Evolutionary conservation across 1,140 invertebrate species (phyloP).

Genomic region (Lordiphosa clarofinis): DNA sequence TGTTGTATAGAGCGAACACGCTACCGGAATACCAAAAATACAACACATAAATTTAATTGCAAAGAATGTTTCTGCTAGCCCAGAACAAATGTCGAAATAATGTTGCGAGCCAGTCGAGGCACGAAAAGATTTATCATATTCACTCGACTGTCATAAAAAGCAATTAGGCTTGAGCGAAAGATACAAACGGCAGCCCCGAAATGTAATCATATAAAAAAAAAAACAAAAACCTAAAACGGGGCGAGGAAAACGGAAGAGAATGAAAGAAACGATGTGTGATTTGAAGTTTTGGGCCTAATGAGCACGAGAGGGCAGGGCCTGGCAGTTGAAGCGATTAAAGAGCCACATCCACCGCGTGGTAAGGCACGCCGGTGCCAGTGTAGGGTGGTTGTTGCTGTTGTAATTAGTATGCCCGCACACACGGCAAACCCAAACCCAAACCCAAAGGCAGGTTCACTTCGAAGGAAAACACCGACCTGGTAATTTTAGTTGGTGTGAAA

Average conservation of each 20-base stretch:
- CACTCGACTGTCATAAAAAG: constrained; percentile 76
- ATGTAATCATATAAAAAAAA: constrained; percentile 55
- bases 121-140: constrained; percentile 73
- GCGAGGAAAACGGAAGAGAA: constrained; percentile 29
- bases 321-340: constrained; percentile 62
- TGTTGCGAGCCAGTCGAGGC: constrained; percentile 43
- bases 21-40: constrained; percentile 46
- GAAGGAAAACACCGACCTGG: constrained; percentile 16
- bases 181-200: constrained; percentile 49
- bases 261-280: constrained; percentile 59
- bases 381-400: constrained; percentile 36
- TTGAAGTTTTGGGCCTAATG: constrained; percentile 67
- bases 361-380: constrained; percentile 30
- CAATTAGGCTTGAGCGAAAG: constrained; percentile 65
- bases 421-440: constrained; percentile 2
- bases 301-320: constrained; percentile 29
- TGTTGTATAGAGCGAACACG: constrained; percentile 37
- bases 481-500: constrained; percentile 67
- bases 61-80: constrained; percentile 61
- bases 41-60: constrained; percentile 66
- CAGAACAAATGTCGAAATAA: constrained; percentile 73
- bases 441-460: constrained; percentile 41
- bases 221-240: constrained; percentile 11
- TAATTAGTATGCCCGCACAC: constrained; percentile 69
- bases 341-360: constrained; percentile 31